Base-by-base conservation (phyloP, 1,140 invertebrate genomes). In the Solenopsis fugax region DNA sequence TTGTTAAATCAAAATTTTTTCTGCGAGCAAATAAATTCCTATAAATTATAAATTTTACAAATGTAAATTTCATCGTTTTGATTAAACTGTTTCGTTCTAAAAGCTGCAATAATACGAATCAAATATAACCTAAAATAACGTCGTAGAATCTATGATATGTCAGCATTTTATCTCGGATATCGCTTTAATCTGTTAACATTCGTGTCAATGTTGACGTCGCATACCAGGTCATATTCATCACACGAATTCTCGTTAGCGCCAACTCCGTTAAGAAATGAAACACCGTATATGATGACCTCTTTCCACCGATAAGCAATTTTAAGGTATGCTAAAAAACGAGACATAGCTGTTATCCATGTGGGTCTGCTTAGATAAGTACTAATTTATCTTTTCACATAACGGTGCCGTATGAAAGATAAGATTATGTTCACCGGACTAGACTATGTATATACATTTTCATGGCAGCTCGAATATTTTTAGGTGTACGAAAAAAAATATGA, bases 311-410 rank as follows among this genome's bases (percentile, higher is more conserved):
- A 90, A 85, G 45, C n/a, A 29, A 52, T 84, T 90, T 73, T 56
- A 90, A 90, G 80, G 78, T 88, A 69, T 81, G 58, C 52, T 85
- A 52, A 67, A 78, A 90, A 41, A 85, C 78, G 56, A 62, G 73
- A 58, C 21, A 62, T n/a, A 56, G 80, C 67, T 75, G 24, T 84
- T 89, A 81, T 80, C 75, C 88, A 85, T 56, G 88, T 75, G 52
- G 54, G 69, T 62, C 45, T 60, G 75, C 56, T 73, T 76, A 71
- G 88, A 90, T 90, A 90, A 90, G 72, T 64, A 45, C 48, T 86
- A 88, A 90, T 62, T 73, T 85, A 87, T 62, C 72, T 88, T 89
- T 90, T 82, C 86, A 76, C 86, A 67, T 90, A 90, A 90, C 89
- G 81, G 81, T 86, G 41, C 72, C 45, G 29, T 18, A 21, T 37